phyloP scores from a whole-genome alignment of 2,113 vertebrate genomes.

The Sylvicapra grimmia region DNA sequence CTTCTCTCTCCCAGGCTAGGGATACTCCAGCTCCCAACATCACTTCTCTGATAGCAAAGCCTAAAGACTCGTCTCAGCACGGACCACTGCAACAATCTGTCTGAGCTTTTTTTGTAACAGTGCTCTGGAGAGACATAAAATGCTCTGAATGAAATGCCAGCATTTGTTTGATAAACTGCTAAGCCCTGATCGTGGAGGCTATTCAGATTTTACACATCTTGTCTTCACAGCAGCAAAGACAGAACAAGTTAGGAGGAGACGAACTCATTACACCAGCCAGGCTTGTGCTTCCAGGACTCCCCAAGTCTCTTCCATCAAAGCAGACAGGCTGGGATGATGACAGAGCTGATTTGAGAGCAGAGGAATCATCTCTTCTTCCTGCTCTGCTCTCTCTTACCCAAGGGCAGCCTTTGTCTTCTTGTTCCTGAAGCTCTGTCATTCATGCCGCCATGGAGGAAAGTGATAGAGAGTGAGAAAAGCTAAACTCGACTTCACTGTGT shows the following conservation, averaged over 20 bases:
- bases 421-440: background rate
- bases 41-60: background rate
- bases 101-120: background rate
- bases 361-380: background rate
- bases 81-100: background rate
- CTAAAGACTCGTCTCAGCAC: fast-evolving
- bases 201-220: background rate
- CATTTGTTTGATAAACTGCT: background rate
- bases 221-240: background rate
- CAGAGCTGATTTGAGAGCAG: background rate
- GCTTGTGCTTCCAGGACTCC: background rate
- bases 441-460: background rate
- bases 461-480: background rate
- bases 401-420: background rate
- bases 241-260: background rate
- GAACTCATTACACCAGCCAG: fast-evolving
- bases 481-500: background rate
- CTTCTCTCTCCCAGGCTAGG: background rate
- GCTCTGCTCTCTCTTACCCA: background rate
- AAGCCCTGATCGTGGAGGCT: background rate
- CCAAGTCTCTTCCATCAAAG: background rate
- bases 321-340: background rate
- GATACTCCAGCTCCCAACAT: background rate
- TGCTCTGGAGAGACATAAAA: background rate
- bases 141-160: background rate